Base-by-base conservation (phyloP, 1,140 invertebrate species). In the Wiebesia pumilae region DNA sequence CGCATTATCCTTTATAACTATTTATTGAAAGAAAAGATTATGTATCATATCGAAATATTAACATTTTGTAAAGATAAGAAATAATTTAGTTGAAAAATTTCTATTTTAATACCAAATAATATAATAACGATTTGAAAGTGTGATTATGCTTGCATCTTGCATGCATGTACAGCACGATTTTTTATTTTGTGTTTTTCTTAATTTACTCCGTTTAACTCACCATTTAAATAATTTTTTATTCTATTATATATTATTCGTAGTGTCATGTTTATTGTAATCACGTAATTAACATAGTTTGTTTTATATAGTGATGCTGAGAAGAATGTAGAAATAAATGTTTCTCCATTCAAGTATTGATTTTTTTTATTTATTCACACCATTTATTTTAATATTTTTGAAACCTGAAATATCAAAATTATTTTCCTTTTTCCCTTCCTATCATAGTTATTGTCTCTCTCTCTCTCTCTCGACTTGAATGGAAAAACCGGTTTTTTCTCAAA, bases 271-370 rank as follows among this genome's bases (percentile, higher is more conserved):
- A 87, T 88, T 88, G 87, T 88, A 88, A 87, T 81, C 67, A 54
- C 47, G 82, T 47, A 65, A 79, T 77, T 84, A 67, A 62, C 71
- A n/a, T n/a, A n/a, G 69, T 65, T 62, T 87, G 75, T 89, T 88
- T 47, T 47, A 47, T 47, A 84, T 88, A 88, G 87, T 85, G 69
- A 90, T 90, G 84, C 90, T 89, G 85, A 89, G 85, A 88, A 89
- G 88, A 91, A 92, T 91, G 90, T 93, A 92, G 90, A 93, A 93
- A 93, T 93, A 93, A 93, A 93, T 91, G 92, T 93, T 93, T 93
- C 93, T 93, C 93, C 93, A 93, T 93, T 93, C 93, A 93, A 93
- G 91, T 90, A 92, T 87, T 92, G 88, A 91, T 92, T 91, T 82
- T 91, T n/a, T n/a, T n/a, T n/a, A n/a, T 92, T 93, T 92, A 90